Evolutionary conservation across 2,113 vertebrate species (phyloP).

Genomic region (Casuarius casuarius): DNA sequence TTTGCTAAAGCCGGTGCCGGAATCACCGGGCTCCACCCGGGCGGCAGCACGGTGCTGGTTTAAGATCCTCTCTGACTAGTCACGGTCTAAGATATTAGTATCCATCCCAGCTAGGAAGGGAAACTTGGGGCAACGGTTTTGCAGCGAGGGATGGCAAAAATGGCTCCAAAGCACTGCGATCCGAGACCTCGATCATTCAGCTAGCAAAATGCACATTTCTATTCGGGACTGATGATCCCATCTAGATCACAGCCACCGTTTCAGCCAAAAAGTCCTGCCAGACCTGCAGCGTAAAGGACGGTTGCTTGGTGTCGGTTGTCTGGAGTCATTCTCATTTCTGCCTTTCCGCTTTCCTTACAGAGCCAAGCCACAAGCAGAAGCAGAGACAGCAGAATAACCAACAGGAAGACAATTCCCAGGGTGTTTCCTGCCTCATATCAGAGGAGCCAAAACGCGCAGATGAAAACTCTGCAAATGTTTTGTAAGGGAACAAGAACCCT

Average conservation of each 20-base stretch:
- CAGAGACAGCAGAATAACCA: constrained; percentile 25
- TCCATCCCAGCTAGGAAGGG: not conserved
- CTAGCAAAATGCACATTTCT: not conserved
- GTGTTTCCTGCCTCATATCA: constrained; percentile 33
- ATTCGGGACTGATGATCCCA: not conserved
- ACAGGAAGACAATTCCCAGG: constrained; percentile 53
- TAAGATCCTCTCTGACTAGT: not conserved
- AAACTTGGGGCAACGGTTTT: not conserved
- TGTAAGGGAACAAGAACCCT: constrained; percentile 18
- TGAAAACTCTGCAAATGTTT: constrained; percentile 52
- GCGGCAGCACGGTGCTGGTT: fast-evolving
- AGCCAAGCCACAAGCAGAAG: not conserved
- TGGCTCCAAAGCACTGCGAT: not conserved
- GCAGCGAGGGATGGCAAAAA: not conserved
- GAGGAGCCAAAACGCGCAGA: not conserved
- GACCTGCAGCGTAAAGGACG: not conserved
- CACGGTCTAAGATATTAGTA: not conserved
- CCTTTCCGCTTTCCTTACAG: not conserved
- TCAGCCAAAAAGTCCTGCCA: not conserved
- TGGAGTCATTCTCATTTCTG: constrained; percentile 2
- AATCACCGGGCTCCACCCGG: not conserved
- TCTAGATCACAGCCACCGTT: not conserved
- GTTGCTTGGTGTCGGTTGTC: not conserved
- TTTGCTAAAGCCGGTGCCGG: not conserved
- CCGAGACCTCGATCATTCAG: not conserved